Base-by-base conservation (phyloP, 2,797 vertebrate species). In the Rhinoraja longicauda region DNA sequence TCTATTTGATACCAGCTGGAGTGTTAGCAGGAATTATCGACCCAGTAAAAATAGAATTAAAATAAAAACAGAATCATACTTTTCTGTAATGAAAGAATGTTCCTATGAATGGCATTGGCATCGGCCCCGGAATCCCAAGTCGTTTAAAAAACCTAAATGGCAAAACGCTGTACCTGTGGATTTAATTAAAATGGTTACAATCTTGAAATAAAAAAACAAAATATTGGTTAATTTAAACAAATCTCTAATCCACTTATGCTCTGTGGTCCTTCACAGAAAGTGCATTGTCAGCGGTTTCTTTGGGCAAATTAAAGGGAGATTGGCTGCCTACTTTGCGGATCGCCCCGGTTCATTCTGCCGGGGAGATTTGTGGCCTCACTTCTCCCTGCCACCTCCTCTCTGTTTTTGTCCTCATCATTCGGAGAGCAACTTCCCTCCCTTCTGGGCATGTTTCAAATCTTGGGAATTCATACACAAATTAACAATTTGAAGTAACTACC, bases 91-190 rank as follows among this genome's bases (percentile, higher is more conserved):
- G 93, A 19, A 93, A 73, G 7, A 96, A 13, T 15, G 96, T 96
- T 70, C 97, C 97, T 0, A 94, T 64, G 94, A 97, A 97, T 0
- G 96, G 95, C 13, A 94, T 0, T 0, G 97, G 97, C 79, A 8
- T 95, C 1, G 95, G 95, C 15, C 96, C 95, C 0, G 95, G 95
- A 94, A 97, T 94, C 6, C 95, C 96, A 95, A 97, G n/a, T 84
- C 96, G 96, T 94, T 94, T 95, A 94, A 97, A 97, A 19, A 94
- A 6, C 73, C 76, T 73, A 93, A 93, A 95, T 2, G 95, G 96
- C 95, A 94, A 95, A 84, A 94, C 91, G 13, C 96, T 96, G 93
- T 96, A 97, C 88, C 97, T 97, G 93, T 10, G 88, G 79, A 79
- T 12, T 53, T 36, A 91, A 73, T 53, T 36, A 19, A 70, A 88